Base-by-base conservation (phyloP, 2,888 invertebrate species). In the Cybosia mesomella region DNA sequence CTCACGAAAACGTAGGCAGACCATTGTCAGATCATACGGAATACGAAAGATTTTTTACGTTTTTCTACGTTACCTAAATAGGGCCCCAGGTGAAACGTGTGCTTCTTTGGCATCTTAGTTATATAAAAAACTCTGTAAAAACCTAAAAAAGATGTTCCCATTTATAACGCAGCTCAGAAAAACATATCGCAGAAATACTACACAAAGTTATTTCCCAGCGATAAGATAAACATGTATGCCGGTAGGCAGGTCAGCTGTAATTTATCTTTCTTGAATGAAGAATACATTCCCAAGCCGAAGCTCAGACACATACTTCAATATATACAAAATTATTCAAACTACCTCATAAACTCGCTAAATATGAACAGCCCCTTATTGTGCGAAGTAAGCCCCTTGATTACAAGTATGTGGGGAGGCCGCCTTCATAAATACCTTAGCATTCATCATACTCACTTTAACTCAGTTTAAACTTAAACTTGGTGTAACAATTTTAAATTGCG, bases 401-500 rank as follows among this genome's bases (percentile, higher is more conserved):
- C 34, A 60, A 60, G 60, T 60, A 34, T 64, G 55, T 54, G 57
- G 59, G 55, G 65, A 61, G 49, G 58, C 65, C 63, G 64, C 39
- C 66, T 68, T 74, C 73, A 83, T 86, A 82, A 84, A 84, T 87
- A 86, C 78, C 79, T 86, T 83, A 83, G 74, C 80, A 85, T 84
- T 86, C 84, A 85, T 87, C 84, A 82, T 83, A 80, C 83, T 83
- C 84, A 83, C 83, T 86, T 85, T 80, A 86, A 86, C 86, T 84
- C 79, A 73, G 83, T 82, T 84, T 74, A 83, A 83, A 86, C 81
- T 88, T 73, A 84, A 83, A 86, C 82, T 88, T 84, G 84, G 80
- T 83, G 85, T 81, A 83, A 83, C 85, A 85, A 85, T 89, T 90
- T 89, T 86, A 88, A 86, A 88, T 88, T 82, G 84, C 80, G 72